Evolutionary conservation across 2,888 invertebrate species (phyloP).

Genomic region (Thymelicus acteon): DNA sequence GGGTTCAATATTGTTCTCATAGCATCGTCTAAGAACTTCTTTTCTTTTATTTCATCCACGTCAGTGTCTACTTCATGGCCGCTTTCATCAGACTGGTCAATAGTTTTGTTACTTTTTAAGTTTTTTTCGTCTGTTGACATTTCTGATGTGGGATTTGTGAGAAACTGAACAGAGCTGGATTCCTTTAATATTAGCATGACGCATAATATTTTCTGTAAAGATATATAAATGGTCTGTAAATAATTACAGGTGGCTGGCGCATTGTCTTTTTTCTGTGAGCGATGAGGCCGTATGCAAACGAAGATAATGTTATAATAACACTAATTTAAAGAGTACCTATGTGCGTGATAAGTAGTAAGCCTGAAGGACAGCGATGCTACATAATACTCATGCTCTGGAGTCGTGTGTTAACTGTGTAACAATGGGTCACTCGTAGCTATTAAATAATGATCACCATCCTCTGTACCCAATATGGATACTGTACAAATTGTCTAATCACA

Average conservation of each 20-base stretch:
- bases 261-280: conserved; percentile 26
- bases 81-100: conserved; percentile 69
- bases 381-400: conserved; percentile 39
- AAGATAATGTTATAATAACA: conserved; percentile 30
- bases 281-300: conserved; percentile 27
- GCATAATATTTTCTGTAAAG: conserved; percentile 62
- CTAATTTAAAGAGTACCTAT: conserved; percentile 28
- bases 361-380: conserved; percentile 19
- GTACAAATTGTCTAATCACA: conserved; percentile 6
- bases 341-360: conserved; percentile 40
- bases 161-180: conserved; percentile 61
- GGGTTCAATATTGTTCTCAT: conserved; percentile 73
- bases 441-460: conserved; percentile 73
- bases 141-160: conserved; percentile 69
- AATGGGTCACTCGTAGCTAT: conserved; percentile 58
- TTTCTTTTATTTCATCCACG: conserved; percentile 68
- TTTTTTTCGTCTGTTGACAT: conserved; percentile 73
- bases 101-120: conserved; percentile 62
- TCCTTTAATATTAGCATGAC: conserved; percentile 50
- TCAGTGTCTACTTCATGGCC: conserved; percentile 72
- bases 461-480: conserved; percentile 20
- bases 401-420: conserved; percentile 61
- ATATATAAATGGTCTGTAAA: conserved; percentile 26
- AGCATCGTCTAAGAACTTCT: conserved; percentile 72
- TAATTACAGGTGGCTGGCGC: conserved; percentile 28